Evolutionary conservation across 2,888 invertebrate species (phyloP).

Genomic region (Melieria omissa): DNA sequence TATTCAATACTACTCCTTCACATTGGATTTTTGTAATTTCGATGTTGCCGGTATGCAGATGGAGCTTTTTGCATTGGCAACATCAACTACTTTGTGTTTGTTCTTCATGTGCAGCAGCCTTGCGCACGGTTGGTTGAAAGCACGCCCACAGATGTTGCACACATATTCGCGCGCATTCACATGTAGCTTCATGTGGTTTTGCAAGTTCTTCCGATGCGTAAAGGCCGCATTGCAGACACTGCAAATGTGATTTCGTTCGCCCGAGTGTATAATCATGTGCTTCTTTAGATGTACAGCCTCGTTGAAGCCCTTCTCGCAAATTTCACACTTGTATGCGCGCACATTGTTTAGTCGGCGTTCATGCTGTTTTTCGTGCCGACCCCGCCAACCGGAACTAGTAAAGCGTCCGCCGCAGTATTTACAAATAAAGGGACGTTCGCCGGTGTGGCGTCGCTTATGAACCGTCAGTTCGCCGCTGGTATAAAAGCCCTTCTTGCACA

Average conservation of each 20-base stretch:
- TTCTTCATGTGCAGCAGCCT: constrained; percentile 20
- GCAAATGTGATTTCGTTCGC: constrained; percentile 23
- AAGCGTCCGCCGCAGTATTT: constrained; percentile 16
- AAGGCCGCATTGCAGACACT: constrained; percentile 19
- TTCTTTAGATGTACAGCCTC: background rate
- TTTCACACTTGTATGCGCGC: constrained; percentile 19
- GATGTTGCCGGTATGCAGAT: no score
- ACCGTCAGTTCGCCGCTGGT: constrained; percentile 22
- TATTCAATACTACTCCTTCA: no score
- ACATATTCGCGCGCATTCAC: constrained; percentile 18
- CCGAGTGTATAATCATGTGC: constrained; percentile 19
- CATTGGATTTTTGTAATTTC: no score
- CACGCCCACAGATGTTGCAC: constrained; percentile 16
- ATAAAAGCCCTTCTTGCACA: constrained; percentile 24
- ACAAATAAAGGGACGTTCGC: constrained; percentile 28
- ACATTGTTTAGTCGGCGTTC: constrained; percentile 3
- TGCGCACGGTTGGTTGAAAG: constrained; percentile 25
- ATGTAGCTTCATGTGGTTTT: constrained; percentile 27
- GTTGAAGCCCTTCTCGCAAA: constrained; percentile 24
- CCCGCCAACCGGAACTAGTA: background rate
- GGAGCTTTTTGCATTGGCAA: no score
- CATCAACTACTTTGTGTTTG: constrained; percentile 14
- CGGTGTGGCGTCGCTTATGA: constrained; percentile 20
- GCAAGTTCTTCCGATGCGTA: constrained; percentile 10
- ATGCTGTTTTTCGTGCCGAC: constrained; percentile 5